Evolutionary conservation across 1,140 invertebrate species (phyloP).

Genomic region (Drosophila mauritiana): DNA sequence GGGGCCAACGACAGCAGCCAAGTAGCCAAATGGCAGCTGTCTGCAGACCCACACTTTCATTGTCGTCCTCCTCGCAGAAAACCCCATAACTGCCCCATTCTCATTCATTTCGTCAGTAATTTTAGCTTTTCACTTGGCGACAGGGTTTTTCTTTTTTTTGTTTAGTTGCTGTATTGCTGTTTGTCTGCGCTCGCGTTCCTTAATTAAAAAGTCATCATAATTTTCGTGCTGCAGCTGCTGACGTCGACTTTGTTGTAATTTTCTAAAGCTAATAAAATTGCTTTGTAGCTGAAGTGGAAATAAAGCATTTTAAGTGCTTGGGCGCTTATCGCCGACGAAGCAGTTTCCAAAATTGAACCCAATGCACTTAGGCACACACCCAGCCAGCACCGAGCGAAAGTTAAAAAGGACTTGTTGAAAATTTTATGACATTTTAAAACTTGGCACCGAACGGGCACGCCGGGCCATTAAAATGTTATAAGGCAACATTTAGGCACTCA

Average conservation of each 20-base stretch:
- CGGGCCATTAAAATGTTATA: conserved; percentile 79
- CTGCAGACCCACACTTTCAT: conserved; percentile 27
- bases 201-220: conserved; percentile 83
- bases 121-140: conserved; percentile 72
- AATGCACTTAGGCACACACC: conserved; percentile 55
- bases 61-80: conserved; percentile 20
- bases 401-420: conserved; percentile 82
- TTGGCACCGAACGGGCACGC: conserved; percentile 36
- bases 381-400: conserved; percentile 45
- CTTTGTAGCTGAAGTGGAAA: conserved; percentile 79
- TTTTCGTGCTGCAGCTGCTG: conserved; percentile 75
- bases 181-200: conserved; percentile 53
- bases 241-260: conserved; percentile 75
- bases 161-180: conserved; percentile 38
- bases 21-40: conserved; percentile 70
- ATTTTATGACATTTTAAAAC: conserved; percentile 82
- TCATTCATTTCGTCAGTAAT: conserved; percentile 56
- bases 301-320: conserved; percentile 80
- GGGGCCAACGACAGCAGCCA: conserved; percentile 23
- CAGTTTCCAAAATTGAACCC: conserved; percentile 72
- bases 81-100: not conserved
- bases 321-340: conserved; percentile 73
- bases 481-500: conserved; percentile 79
- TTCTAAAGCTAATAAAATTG: conserved; percentile 83
- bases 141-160: conserved; percentile 53